Evolutionary conservation across 92 coral and sea anemone genomes (phyloP).

Genomic region (Zoanthus gigantus): DNA sequence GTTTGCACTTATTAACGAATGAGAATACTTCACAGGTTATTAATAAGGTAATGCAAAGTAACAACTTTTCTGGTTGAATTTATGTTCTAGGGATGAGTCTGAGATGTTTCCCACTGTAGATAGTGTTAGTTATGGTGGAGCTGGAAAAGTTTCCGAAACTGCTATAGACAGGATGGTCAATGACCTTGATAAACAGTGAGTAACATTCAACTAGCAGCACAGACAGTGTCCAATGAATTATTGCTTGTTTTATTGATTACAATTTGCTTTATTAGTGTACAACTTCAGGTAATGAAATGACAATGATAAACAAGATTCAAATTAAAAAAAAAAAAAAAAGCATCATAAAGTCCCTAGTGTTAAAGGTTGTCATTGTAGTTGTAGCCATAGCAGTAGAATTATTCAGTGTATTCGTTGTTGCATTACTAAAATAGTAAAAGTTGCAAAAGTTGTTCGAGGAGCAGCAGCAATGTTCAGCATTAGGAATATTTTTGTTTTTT

Average conservation of each 20-base stretch:
- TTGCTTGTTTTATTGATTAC: background rate
- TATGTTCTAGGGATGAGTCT: conserved; percentile 77
- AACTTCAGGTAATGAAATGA: too few relatives aligned
- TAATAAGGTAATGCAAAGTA: background rate
- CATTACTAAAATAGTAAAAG: too few relatives aligned
- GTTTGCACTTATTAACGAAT: too few relatives aligned
- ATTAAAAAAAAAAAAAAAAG: too few relatives aligned
- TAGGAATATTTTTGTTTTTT: too few relatives aligned
- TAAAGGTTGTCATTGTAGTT: too few relatives aligned
- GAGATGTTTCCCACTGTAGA: conserved; percentile 85
- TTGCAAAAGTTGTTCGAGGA: too few relatives aligned
- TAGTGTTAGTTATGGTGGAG: conserved; percentile 92
- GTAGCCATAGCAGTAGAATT: background rate
- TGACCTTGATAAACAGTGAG: conserved; percentile 98
- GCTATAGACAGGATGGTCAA: conserved; percentile 97
- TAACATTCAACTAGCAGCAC: background rate
- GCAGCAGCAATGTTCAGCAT: background rate
- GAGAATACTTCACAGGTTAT: too few relatives aligned
- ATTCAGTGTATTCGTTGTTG: too few relatives aligned
- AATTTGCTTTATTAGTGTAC: too few relatives aligned
- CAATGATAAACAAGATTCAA: too few relatives aligned
- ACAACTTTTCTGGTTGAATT: background rate
- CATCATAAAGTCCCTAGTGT: background rate
- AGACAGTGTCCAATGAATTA: too few relatives aligned
- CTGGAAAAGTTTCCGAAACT: conserved; percentile 92